These are phyloP conservation scores for Pituophis catenifer DNA, from an alignment of 2,113 vertebrate species.

Conservation along the genomic window DNA sequence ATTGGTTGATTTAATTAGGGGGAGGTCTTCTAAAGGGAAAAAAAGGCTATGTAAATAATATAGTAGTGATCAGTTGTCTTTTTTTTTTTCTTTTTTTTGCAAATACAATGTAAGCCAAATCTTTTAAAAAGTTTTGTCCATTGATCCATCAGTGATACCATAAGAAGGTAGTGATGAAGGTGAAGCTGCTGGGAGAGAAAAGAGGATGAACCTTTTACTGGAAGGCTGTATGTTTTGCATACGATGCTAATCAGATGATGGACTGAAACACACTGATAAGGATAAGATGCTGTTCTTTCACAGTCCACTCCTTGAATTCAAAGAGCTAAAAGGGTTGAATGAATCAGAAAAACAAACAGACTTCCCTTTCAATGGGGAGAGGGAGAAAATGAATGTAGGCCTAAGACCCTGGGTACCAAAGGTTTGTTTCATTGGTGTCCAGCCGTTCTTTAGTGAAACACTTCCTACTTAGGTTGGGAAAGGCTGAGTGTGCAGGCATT, in stretches of 20 bases:
- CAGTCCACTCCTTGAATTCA: constrained; percentile 69
- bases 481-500: constrained; percentile 33
- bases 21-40: neutral
- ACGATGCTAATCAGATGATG: constrained; percentile 79
- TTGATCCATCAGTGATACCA: constrained; percentile 55
- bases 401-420: constrained; percentile 76
- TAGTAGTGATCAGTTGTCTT: neutral
- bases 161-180: constrained; percentile 62
- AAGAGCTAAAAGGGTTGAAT: constrained; percentile 72
- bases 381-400: constrained; percentile 75
- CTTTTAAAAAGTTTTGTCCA: constrained; percentile 56
- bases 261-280: constrained; percentile 91
- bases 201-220: constrained; percentile 81
- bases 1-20: neutral
- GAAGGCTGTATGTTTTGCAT: constrained; percentile 78
- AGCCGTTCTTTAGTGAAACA: constrained; percentile 69
- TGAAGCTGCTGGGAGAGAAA: constrained; percentile 61
- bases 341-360: constrained; percentile 82
- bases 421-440: constrained; percentile 77
- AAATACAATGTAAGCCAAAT: constrained; percentile 41
- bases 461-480: constrained; percentile 64
- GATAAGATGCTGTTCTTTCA: constrained; percentile 91
- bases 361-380: constrained; percentile 59
- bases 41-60: neutral
- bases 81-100: accelerated